A percentile compares a stretch with the other conserved stretches of the same genome.
Evolutionary conservation across 2,113 vertebrate species (phyloP).

Genomic region (Tetraodon nigroviridis): DNA sequence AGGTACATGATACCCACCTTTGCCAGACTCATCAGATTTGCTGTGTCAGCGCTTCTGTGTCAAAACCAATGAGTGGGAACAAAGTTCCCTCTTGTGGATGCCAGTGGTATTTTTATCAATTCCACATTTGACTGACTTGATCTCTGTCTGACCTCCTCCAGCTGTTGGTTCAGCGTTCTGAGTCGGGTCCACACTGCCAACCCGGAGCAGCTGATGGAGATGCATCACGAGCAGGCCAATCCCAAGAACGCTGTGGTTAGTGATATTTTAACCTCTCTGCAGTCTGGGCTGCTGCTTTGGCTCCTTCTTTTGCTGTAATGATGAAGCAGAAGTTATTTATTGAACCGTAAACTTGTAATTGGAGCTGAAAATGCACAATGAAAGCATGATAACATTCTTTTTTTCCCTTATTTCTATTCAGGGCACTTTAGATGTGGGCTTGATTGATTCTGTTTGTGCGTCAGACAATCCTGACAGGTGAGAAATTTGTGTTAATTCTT

Average conservation of each 20-base stretch:
- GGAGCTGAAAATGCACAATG: neutral
- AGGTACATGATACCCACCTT: constrained; percentile 70
- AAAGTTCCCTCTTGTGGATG: constrained; percentile 55
- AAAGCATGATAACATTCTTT: neutral
- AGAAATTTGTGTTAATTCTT: neutral
- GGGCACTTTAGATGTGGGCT: constrained; percentile 89
- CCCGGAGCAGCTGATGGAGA: constrained; percentile 85
- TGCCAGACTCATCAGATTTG: constrained; percentile 3
- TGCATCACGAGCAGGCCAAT: constrained; percentile 92
- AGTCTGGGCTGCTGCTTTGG: constrained; percentile 26
- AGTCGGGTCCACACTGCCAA: constrained; percentile 85
- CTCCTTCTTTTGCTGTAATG: constrained; percentile 6
- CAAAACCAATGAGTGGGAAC: constrained; percentile 25
- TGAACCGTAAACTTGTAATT: too few species aligned
- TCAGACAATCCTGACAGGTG: constrained; percentile 92
- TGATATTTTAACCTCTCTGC: constrained; percentile 50
- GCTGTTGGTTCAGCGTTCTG: constrained; percentile 89
- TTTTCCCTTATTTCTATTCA: constrained; percentile 42
- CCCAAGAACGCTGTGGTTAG: constrained; percentile 94
- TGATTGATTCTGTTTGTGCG: constrained; percentile 92
- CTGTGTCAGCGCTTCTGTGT: constrained; percentile 1
- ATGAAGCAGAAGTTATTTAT: too few species aligned
- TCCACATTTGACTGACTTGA: constrained; percentile 25
- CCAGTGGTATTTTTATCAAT: constrained; percentile 33
- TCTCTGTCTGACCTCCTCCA: constrained; percentile 62